Evolutionary conservation across 1,140 invertebrate species (phyloP).

Genomic region (Brachionus paranguensis): DNA sequence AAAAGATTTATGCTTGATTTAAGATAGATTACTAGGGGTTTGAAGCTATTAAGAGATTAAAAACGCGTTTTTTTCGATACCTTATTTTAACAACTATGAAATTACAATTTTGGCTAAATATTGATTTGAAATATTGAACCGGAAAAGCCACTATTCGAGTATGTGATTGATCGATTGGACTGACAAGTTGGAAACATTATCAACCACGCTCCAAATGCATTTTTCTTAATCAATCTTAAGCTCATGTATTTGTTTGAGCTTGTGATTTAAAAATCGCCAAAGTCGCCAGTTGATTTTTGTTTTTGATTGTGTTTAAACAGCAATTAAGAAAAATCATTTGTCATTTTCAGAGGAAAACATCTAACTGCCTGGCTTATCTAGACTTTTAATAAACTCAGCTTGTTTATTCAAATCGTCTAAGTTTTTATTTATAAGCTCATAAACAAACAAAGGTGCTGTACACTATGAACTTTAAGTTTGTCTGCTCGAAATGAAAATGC

Average conservation of each 20-base stretch:
- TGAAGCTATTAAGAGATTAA: constrained; percentile 25
- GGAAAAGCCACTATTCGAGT: background rate
- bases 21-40: constrained; percentile 23
- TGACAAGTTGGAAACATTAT: constrained; percentile 9
- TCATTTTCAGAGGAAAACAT: background rate
- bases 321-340: constrained; percentile 34
- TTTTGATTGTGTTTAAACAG: background rate
- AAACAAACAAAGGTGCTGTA: constrained; percentile 15
- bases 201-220: constrained; percentile 10
- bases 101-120: background rate
- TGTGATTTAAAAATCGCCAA: background rate
- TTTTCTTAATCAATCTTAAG: constrained; percentile 13
- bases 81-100: background rate
- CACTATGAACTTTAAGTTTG: constrained; percentile 8
- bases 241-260: background rate
- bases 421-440: background rate
- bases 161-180: background rate
- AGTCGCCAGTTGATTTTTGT: background rate
- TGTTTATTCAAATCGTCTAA: constrained; percentile 16
- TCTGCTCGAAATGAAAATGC: background rate
- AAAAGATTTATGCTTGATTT: background rate
- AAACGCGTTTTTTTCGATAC: background rate
- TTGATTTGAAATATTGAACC: background rate
- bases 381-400: background rate
- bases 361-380: background rate